These are phyloP conservation scores for Formica aserva DNA, from an alignment of 2,888 invertebrate species.

Conservation along the genomic window DNA sequence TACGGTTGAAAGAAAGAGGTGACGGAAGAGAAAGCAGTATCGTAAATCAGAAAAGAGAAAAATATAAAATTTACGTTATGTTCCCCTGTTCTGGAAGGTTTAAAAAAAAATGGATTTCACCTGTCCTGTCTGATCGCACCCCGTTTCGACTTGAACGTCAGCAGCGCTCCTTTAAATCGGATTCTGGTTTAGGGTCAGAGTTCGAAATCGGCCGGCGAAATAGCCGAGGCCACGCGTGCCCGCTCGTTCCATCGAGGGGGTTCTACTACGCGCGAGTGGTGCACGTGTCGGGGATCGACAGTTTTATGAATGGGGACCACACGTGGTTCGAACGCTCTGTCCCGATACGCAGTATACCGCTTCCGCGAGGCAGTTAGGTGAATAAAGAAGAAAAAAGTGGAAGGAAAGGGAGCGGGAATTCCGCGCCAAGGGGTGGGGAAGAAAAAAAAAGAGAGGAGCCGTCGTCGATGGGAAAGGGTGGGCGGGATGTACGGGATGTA, in stretches of 20 bases:
- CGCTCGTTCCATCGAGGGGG: conserved; percentile 48
- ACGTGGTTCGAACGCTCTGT: conserved; percentile 72
- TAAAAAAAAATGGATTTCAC: conserved; percentile 19
- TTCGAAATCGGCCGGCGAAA: conserved; percentile 47
- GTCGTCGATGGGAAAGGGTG: conserved; percentile 17
- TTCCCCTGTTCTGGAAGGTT: background rate
- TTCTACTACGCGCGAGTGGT: conserved; percentile 53
- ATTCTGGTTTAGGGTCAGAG: conserved; percentile 49
- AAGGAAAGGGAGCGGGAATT: conserved; percentile 28
- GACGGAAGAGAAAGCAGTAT: background rate
- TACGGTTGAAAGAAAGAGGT: background rate
- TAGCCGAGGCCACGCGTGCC: conserved; percentile 39
- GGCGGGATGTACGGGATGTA: conserved; percentile 2
- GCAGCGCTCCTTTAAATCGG: conserved; percentile 54
- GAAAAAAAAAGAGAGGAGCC: conserved; percentile 34
- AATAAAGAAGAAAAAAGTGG: conserved; percentile 66
- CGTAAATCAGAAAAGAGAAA: background rate
- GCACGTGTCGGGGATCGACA: conserved; percentile 71
- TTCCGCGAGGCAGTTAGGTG: conserved; percentile 70
- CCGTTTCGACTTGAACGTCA: conserved; percentile 14
- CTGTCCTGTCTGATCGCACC: background rate
- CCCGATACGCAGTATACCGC: conserved; percentile 70
- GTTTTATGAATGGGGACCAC: conserved; percentile 77
- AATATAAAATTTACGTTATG: background rate
- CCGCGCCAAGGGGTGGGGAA: background rate